phyloP scores from a whole-genome alignment of 1,140 invertebrate genomes.

The Cheumatopsyche charites region DNA sequence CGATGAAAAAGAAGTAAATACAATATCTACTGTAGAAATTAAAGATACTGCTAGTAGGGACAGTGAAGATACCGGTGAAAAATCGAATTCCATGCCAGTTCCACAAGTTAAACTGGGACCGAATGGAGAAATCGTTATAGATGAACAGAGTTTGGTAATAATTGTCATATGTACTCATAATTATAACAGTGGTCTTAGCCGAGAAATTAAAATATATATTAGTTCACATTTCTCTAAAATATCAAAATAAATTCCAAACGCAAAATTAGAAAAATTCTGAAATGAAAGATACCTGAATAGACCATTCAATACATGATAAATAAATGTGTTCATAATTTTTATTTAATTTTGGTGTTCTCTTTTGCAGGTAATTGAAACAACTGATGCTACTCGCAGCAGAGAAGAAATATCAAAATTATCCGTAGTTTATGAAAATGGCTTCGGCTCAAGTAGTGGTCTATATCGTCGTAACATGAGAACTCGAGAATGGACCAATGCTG shows the following conservation, averaged over 20 bases:
- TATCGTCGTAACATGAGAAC: constrained; percentile 69
- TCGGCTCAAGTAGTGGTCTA: constrained; percentile 60
- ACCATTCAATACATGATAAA: no score
- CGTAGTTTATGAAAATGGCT: constrained; percentile 70
- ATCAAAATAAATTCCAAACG: no score
- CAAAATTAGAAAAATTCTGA: no score
- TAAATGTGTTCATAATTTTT: no score
- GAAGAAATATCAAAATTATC: constrained; percentile 69
- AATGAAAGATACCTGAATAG: no score
- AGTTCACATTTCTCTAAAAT: no score
- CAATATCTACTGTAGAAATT: not conserved
- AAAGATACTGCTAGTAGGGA: not conserved
- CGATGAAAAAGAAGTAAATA: constrained; percentile 52
- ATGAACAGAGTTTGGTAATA: constrained; percentile 83
- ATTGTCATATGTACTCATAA: no score
- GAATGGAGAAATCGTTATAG: constrained; percentile 84
- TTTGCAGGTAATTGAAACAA: constrained; percentile 70
- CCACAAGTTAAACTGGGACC: constrained; percentile 89
- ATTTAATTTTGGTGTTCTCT: no score
- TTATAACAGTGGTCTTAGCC: no score
- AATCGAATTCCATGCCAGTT: constrained; percentile 66
- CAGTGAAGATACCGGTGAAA: constrained; percentile 54
- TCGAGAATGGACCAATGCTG: constrained; percentile 70
- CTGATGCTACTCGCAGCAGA: constrained; percentile 66
- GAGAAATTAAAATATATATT: no score